Conservation (phyloP, 2,797 vertebrate genomes). For the Acanthopagrus latus region DNA sequence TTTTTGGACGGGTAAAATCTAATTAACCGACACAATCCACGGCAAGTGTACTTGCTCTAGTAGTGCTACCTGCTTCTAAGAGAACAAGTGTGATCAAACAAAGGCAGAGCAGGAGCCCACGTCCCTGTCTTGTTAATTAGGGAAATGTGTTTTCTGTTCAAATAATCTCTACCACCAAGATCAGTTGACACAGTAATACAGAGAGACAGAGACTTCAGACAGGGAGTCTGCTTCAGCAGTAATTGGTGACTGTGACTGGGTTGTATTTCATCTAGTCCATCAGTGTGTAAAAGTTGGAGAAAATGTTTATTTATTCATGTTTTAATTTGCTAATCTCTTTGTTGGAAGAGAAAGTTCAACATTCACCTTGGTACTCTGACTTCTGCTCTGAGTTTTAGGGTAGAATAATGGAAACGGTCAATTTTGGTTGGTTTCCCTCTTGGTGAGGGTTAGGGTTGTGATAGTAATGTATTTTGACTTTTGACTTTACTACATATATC, state of each 20-base stretch:
- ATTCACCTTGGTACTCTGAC: slow-evolving; percentile 1
- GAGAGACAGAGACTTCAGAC: slow-evolving; percentile 36
- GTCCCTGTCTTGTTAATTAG: slow-evolving; percentile 70
- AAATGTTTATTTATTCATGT: slow-evolving; percentile 7
- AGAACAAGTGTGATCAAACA: slow-evolving; percentile 67
- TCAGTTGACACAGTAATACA: slow-evolving; percentile 54
- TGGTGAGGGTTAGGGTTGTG: no score
- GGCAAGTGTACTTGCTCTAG: slow-evolving; percentile 27
- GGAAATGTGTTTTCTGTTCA: slow-evolving; percentile 68
- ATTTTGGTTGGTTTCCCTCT: background rate
- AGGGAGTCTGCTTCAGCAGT: slow-evolving; percentile 14
- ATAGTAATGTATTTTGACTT: background rate
- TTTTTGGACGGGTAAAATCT: slow-evolving; percentile 39
- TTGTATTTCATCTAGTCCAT: slow-evolving; percentile 13
- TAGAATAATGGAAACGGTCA: background rate
- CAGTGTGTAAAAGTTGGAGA: slow-evolving; percentile 23
- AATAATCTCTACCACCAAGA: slow-evolving; percentile 58
- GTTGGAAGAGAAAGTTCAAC: background rate
- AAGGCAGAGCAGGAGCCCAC: slow-evolving; percentile 42
- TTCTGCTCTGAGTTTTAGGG: background rate
- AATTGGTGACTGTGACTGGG: slow-evolving; percentile 31
- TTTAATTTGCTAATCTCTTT: slow-evolving; percentile 5
- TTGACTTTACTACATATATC: background rate
- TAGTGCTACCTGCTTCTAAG: slow-evolving; percentile 56
- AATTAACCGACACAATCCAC: slow-evolving; percentile 68